phyloP scores from a whole-genome alignment of 35 echinoderm and acorn worm species.

The Holothuria glaberrima region DNA sequence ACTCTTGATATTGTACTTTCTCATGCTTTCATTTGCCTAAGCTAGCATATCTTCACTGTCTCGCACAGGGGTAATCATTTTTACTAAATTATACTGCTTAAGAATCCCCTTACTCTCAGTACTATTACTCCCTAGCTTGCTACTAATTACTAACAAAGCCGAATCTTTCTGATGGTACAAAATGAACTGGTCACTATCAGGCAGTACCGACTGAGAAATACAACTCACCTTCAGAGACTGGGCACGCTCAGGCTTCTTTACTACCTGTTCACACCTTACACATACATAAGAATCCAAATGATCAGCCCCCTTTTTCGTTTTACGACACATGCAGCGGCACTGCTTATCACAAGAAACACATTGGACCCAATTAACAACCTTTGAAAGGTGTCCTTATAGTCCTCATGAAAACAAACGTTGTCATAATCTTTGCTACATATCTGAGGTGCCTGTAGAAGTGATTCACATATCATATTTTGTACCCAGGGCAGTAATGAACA shows the following conservation, averaged over 20 bases:
- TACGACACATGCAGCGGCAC: neutral
- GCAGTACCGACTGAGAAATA: neutral
- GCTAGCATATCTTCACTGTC: too few species aligned
- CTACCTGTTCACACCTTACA: neutral
- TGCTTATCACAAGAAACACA: constrained; percentile 42
- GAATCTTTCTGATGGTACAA: constrained; percentile 2
- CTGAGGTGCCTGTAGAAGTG: neutral
- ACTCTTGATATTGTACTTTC: too few species aligned
- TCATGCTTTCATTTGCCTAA: too few species aligned
- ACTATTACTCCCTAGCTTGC: neutral
- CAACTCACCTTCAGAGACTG: neutral
- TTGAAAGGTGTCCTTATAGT: neutral
- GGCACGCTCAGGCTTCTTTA: constrained; percentile 2
- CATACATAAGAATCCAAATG: neutral
- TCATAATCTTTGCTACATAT: constrained; percentile 18
- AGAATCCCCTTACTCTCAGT: neutral
- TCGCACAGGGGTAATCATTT: too few species aligned
- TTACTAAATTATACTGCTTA: neutral
- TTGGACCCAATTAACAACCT: constrained; percentile 47
- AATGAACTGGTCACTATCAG: constrained; percentile 19
- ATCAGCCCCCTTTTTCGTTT: neutral
- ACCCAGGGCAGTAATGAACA: constrained; percentile 14
- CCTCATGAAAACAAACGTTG: constrained; percentile 19
- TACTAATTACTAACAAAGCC: neutral
- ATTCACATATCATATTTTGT: neutral